Base-by-base conservation (phyloP, 2,888 invertebrate species). In the Apoda limacodes region DNA sequence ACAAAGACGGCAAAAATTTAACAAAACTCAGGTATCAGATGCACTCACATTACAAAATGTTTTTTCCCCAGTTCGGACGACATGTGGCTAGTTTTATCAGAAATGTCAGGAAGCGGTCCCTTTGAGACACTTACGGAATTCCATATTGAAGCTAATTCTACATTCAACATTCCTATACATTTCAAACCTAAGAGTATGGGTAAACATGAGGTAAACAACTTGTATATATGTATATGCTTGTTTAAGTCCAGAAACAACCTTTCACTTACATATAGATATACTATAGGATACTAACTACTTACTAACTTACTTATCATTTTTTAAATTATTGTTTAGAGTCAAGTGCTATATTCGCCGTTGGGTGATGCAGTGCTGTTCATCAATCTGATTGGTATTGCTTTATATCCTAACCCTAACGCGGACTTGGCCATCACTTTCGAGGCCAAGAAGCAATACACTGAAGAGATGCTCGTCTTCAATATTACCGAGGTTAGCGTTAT, bases 171-270 rank as follows among this genome's bases (percentile, higher is more conserved):
- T 21, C 78, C 80, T 4, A 48, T 80, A 10, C 45, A 59, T 46
- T 80, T 76, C 34, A 76, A 68, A 40, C 80, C 80, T 3, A 74
- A 65, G 49, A 50, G 39, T 26, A 58, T 71, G 10, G 76, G 75
- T 5, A 62, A 52, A 39, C 69, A 74, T 40, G 71, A 78, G 58
- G 80, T 76, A 50, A 45, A 25, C 26, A 14, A 12, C n/a, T n/a
- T 11, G n/a, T 12, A 12, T 9, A 12, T n/a, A 25, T 3, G 12
- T 19, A 9, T 12, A 17, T n/a, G 15, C 27, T 22, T 14, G 3
- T 9, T 4, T 25, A 4, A 13, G 4, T 30, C 7, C n/a, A n/a
- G n/a, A n/a, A n/a, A n/a, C n/a, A n/a, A n/a, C n/a, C n/a, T n/a
- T n/a, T n/a, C n/a, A n/a, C n/a, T n/a, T n/a, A n/a, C n/a, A n/a